Evolutionary conservation across 2,797 vertebrate genomes (phyloP).

Genomic region (Harpagifer antarcticus): DNA sequence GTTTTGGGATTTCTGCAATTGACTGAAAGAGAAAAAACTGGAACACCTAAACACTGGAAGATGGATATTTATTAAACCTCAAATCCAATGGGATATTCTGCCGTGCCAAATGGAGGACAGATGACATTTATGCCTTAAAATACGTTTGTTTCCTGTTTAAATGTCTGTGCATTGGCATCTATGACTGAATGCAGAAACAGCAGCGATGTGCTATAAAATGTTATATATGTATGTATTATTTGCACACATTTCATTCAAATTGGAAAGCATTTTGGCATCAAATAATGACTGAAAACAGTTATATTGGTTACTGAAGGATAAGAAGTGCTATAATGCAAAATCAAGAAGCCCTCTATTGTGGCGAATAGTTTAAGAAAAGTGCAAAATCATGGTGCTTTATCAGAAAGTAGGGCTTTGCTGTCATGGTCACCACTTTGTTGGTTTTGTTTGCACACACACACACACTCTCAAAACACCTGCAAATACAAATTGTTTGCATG

Average conservation of each 20-base stretch:
- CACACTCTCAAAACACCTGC: background rate
- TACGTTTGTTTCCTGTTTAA: background rate
- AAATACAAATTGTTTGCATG: no score
- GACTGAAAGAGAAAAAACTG: background rate
- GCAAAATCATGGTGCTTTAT: constrained; percentile 56
- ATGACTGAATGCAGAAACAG: background rate
- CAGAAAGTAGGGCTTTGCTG: constrained; percentile 26
- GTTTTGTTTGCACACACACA: constrained; percentile 5
- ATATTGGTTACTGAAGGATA: no score
- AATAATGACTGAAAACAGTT: no score
- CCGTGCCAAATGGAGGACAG: background rate
- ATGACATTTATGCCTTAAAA: background rate
- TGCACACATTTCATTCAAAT: no score
- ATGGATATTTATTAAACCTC: background rate
- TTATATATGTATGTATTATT: no score
- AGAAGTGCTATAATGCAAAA: no score
- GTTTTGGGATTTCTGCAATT: background rate
- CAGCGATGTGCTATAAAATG: background rate
- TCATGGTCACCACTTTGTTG: background rate
- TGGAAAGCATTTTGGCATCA: no score
- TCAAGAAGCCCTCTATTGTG: background rate
- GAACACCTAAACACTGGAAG: no score
- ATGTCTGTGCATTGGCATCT: background rate
- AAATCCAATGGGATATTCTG: no score
- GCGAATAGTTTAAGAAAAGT: constrained; percentile 25